phyloP scores from a whole-genome alignment of 2,113 vertebrate species.

The Macrotus californicus region DNA sequence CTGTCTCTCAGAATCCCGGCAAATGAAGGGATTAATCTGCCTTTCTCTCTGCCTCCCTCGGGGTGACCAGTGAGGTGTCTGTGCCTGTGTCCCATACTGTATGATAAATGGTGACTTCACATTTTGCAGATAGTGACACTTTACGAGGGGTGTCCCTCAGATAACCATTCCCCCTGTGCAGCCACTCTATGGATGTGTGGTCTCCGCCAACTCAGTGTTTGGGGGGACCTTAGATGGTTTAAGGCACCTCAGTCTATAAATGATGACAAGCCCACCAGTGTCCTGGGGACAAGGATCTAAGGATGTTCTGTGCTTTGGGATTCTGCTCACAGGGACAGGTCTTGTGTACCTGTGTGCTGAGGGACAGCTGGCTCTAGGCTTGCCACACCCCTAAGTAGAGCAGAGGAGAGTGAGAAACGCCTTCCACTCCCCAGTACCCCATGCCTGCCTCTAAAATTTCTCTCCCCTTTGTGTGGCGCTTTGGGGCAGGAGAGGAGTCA shows the following conservation, averaged over 20 bases:
- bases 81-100: not conserved
- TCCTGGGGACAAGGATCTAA: not conserved
- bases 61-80: not conserved
- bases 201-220: not conserved
- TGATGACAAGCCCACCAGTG: not conserved
- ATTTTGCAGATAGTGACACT: not conserved
- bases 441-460: not conserved
- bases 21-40: accelerated
- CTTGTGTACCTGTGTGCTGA: not conserved
- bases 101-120: not conserved
- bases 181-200: not conserved
- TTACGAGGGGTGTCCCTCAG: not conserved
- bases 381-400: not conserved
- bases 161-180: not conserved
- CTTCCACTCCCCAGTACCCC: not conserved
- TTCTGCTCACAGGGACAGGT: not conserved
- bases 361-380: not conserved
- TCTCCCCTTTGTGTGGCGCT: not conserved
- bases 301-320: not conserved
- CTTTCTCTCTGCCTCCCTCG: not conserved
- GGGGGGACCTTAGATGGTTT: not conserved
- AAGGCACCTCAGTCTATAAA: not conserved
- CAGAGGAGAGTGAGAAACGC: not conserved
- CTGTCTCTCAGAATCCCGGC: not conserved
- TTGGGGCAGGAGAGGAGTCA: not conserved